Evolutionary conservation across 2,113 vertebrate genomes (phyloP).

Genomic region (Ailurus styani): DNA sequence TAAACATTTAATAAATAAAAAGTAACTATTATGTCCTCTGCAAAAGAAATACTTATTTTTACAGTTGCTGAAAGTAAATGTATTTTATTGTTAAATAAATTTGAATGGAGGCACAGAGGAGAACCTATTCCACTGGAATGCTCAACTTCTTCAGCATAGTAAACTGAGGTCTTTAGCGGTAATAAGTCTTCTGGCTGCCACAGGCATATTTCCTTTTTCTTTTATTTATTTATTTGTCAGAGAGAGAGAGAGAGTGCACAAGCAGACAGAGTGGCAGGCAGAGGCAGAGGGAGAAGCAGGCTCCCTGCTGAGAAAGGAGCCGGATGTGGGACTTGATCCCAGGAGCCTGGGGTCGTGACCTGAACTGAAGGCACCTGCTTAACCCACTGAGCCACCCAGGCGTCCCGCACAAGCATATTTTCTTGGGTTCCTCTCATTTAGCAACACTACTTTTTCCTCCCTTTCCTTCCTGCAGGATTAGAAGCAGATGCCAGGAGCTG

Average conservation of each 20-base stretch:
- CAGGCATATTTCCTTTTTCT: conserved; percentile 23
- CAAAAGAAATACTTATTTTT: conserved; percentile 36
- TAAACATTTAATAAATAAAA: not conserved
- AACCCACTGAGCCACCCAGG: too few relatives aligned
- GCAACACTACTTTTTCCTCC: not conserved
- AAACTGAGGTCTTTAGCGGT: not conserved
- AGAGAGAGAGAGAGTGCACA: too few relatives aligned
- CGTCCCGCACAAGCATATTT: conserved; percentile 18
- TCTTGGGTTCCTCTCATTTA: conserved; percentile 9
- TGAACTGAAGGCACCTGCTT: too few relatives aligned
- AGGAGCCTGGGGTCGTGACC: too few relatives aligned
- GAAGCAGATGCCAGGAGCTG: conserved; percentile 31
- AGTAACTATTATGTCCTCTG: not conserved
- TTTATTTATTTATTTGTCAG: too few relatives aligned
- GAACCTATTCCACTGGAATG: not conserved
- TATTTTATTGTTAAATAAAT: conserved; percentile 19
- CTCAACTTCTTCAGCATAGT: not conserved
- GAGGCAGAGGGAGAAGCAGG: too few relatives aligned
- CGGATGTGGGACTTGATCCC: too few relatives aligned
- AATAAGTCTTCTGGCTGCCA: not conserved
- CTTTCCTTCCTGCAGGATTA: not conserved
- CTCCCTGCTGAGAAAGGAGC: too few relatives aligned
- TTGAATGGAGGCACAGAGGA: not conserved
- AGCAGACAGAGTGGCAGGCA: too few relatives aligned
- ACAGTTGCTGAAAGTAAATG: conserved; percentile 11